A percentile compares a stretch with the other conserved stretches of the same genome.
phyloP scores from a whole-genome alignment of 2,888 invertebrate species.

The Eilema depressum region DNA sequence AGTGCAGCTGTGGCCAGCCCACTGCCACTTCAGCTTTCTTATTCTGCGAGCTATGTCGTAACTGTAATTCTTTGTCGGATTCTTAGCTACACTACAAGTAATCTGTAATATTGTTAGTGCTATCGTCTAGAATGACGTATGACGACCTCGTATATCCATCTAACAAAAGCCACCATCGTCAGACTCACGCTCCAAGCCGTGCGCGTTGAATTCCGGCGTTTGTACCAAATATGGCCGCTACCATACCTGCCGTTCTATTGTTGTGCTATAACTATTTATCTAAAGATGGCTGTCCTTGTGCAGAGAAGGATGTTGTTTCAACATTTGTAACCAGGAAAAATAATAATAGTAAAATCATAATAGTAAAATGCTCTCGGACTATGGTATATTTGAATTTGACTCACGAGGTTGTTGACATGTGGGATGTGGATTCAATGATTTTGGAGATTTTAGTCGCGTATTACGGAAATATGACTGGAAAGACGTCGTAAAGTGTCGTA shows the following conservation, averaged over 20 bases:
- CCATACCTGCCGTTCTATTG: slow-evolving; percentile 62
- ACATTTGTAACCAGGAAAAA: slow-evolving; percentile 23
- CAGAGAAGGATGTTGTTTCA: slow-evolving; percentile 33
- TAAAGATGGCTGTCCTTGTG: slow-evolving; percentile 39
- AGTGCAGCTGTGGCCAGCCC: too few species aligned
- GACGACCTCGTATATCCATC: slow-evolving; percentile 15
- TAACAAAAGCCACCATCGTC: slow-evolving; percentile 30
- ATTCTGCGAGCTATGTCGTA: too few species aligned
- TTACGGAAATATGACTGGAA: too few species aligned
- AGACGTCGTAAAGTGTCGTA: too few species aligned
- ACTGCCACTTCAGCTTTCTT: too few species aligned
- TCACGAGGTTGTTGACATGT: too few species aligned
- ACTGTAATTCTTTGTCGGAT: too few species aligned
- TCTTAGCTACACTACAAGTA: too few species aligned
- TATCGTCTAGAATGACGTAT: slow-evolving; percentile 2
- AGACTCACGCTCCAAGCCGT: slow-evolving; percentile 27
- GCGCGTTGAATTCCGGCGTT: slow-evolving; percentile 44
- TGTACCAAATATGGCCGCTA: slow-evolving; percentile 56
- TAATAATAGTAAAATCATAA: not conserved
- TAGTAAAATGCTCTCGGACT: not conserved
- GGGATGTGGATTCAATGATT: too few species aligned
- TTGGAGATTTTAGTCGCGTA: too few species aligned
- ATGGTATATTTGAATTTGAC: too few species aligned
- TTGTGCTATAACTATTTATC: slow-evolving; percentile 56
- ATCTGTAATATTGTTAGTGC: not conserved